Percentiles rank a stretch among this genome's conserved stretches.
Evolutionary conservation across 1,140 invertebrate species (phyloP).

Genomic region (Protaetia brevitarsis): DNA sequence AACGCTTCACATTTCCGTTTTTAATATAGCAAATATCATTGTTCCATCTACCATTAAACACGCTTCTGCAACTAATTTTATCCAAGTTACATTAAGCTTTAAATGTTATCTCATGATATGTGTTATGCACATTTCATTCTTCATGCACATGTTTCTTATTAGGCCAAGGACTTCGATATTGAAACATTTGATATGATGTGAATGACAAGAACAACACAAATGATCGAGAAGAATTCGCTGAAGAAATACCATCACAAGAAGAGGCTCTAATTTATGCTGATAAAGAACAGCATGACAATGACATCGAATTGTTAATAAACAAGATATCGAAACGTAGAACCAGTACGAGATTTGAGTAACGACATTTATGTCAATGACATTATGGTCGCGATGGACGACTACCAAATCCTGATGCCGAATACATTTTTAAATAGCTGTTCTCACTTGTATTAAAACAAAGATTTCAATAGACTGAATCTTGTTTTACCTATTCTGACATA

Average conservation of each 20-base stretch:
- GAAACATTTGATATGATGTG: slow-evolving; percentile 16
- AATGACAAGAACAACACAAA: background rate
- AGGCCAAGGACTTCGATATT: background rate
- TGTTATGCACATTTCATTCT: slow-evolving; percentile 22
- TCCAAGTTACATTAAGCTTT: background rate
- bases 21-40: no score
- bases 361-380: slow-evolving; percentile 28
- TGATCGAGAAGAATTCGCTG: background rate
- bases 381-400: slow-evolving; percentile 16
- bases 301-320: background rate
- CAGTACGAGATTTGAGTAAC: background rate
- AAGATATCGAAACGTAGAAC: background rate
- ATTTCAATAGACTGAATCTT: background rate
- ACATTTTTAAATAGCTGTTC: background rate
- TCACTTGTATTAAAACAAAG: background rate
- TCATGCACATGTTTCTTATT: slow-evolving; percentile 17
- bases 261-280: background rate
- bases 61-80: background rate
- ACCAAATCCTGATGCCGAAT: slow-evolving; percentile 29
- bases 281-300: background rate
- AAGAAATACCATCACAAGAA: background rate
- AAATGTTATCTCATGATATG: background rate
- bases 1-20: no score
- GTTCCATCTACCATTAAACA: no score
- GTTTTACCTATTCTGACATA: background rate